phyloP scores from a whole-genome alignment of 1,140 invertebrate genomes.

The Vollenhovia emeryi region DNA sequence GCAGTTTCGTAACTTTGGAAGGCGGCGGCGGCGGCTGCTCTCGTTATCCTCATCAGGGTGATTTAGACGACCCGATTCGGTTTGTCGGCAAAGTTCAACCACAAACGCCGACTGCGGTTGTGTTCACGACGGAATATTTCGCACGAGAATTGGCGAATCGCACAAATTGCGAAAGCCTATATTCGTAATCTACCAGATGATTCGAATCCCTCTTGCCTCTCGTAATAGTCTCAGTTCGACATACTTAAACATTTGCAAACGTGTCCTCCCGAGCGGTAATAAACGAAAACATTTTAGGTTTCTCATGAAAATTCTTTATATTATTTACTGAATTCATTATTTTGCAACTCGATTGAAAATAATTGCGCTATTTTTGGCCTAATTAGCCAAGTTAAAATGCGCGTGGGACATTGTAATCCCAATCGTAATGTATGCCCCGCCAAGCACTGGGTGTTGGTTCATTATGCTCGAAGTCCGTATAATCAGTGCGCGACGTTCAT shows the following conservation, averaged over 20 bases:
- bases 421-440: neutral
- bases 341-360: neutral
- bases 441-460: slow-evolving; percentile 1
- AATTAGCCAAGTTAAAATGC: slow-evolving; percentile 2
- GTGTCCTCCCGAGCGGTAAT: neutral
- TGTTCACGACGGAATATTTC: slow-evolving; percentile 36
- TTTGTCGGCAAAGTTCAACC: slow-evolving; percentile 42
- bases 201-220: neutral
- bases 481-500: slow-evolving; percentile 17
- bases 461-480: neutral
- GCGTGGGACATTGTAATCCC: neutral
- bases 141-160: slow-evolving; percentile 1
- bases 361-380: neutral
- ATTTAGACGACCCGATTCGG: slow-evolving; percentile 46
- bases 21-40: slow-evolving; percentile 1
- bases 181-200: neutral
- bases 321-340: neutral
- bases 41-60: slow-evolving; percentile 55
- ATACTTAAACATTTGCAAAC: neutral
- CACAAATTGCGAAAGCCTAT: neutral
- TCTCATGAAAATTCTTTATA: neutral
- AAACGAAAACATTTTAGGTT: neutral
- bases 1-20: slow-evolving; percentile 50
- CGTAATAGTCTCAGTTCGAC: neutral
- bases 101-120: slow-evolving; percentile 25